Evolutionary conservation across 2,888 invertebrate genomes (phyloP).

Genomic region (Tridacna crocea): DNA sequence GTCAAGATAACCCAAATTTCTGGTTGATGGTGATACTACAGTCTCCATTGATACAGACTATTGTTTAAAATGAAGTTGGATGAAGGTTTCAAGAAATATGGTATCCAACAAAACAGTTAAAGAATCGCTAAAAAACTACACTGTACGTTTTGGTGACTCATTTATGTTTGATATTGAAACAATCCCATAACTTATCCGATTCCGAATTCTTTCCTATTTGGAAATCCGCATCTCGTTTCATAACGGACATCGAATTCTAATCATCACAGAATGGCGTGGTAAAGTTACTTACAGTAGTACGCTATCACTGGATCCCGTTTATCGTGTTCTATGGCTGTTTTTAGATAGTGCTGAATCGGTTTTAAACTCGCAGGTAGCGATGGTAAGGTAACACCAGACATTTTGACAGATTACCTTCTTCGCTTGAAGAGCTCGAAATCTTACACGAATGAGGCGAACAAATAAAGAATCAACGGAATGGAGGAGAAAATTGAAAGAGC

Average conservation of each 20-base stretch:
- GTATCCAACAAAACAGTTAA: too few relatives aligned
- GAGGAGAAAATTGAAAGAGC: neutral
- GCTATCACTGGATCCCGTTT: slow-evolving; percentile 94
- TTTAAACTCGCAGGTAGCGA: slow-evolving; percentile 88
- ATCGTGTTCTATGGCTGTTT: slow-evolving; percentile 96
- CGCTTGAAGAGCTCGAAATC: neutral
- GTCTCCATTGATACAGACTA: too few relatives aligned
- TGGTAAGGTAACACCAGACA: slow-evolving; percentile 60
- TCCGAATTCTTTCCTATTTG: too few relatives aligned
- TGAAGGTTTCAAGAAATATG: too few relatives aligned
- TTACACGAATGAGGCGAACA: too few relatives aligned
- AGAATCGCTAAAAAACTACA: too few relatives aligned
- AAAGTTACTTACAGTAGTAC: slow-evolving; percentile 89
- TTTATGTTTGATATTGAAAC: neutral
- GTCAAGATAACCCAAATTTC: too few relatives aligned
- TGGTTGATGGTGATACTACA: too few relatives aligned
- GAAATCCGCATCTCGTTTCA: too few relatives aligned
- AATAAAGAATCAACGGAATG: neutral
- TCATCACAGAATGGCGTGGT: neutral
- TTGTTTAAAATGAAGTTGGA: too few relatives aligned
- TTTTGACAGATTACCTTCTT: slow-evolving; percentile 7
- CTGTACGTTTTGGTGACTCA: neutral
- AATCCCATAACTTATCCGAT: too few relatives aligned
- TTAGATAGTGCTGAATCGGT: slow-evolving; percentile 94
- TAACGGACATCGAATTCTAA: too few relatives aligned